Conservation (phyloP, 1,140 invertebrate genomes). For the Phocides pigmalion region DNA sequence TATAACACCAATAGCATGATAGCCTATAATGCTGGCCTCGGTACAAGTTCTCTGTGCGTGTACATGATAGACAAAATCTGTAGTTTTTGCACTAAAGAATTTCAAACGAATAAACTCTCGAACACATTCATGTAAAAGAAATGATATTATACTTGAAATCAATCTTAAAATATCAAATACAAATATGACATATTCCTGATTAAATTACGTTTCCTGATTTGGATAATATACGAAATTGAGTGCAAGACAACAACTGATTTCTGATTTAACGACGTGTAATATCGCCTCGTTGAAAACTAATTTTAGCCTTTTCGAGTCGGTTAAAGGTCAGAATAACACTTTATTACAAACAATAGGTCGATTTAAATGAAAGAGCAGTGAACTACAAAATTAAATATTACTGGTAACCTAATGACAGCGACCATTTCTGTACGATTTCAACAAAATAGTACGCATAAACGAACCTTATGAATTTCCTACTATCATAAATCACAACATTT, state of each 20-base stretch:
- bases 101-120: too few species aligned
- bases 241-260: not conserved
- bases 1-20: too few species aligned
- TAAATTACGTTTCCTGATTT: not conserved
- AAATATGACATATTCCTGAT: not conserved
- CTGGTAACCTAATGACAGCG: constrained; percentile 5
- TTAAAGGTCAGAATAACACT: constrained; percentile 11
- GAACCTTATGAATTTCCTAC: not conserved
- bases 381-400: constrained; percentile 12
- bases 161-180: too few species aligned
- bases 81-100: too few species aligned
- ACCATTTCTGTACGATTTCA: not conserved
- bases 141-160: too few species aligned
- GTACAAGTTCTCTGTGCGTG: too few species aligned
- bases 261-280: not conserved
- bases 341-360: constrained; percentile 17
- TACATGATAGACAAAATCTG: too few species aligned
- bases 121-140: too few species aligned
- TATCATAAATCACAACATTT: not conserved
- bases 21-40: too few species aligned
- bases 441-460: not conserved
- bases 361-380: constrained; percentile 21
- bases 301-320: not conserved
- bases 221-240: not conserved
- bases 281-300: constrained; percentile 6